A percentile compares a stretch with the other conserved stretches of the same genome.
Conservation (phyloP, 2,888 invertebrate species). For the Morpho deidamia region DNA sequence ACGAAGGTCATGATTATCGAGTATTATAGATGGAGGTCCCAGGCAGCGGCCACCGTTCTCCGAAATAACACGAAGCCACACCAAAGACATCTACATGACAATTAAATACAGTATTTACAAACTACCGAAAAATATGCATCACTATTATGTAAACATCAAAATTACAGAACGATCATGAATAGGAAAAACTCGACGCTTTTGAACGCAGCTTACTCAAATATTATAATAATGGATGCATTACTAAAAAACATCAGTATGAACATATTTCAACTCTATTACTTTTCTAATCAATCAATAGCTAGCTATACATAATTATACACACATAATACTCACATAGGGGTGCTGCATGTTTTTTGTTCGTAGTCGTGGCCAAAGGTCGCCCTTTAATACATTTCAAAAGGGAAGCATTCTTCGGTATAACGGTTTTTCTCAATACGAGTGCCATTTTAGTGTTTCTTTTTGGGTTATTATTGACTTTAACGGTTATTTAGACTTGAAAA, state of each 20-base stretch:
- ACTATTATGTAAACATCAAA: not conserved
- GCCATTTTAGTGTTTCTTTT: slow-evolving; percentile 47
- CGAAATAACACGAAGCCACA: slow-evolving; percentile 56
- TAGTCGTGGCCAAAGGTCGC: slow-evolving; percentile 43
- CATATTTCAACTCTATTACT: too few species aligned
- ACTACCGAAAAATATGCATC: not conserved
- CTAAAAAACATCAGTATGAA: too few species aligned
- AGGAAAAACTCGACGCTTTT: too few species aligned
- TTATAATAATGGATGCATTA: too few species aligned
- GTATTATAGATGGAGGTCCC: slow-evolving; percentile 64
- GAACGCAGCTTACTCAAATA: too few species aligned
- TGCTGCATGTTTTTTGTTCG: slow-evolving; percentile 42
- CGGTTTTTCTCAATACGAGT: slow-evolving; percentile 55
- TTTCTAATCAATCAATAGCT: too few species aligned
- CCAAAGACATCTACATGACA: slow-evolving; percentile 32
- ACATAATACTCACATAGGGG: slow-evolving; percentile 42
- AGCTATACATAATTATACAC: too few species aligned
- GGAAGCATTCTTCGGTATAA: slow-evolving; percentile 50
- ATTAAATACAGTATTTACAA: not conserved
- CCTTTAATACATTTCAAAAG: slow-evolving; percentile 57
- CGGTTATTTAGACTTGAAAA: slow-evolving; percentile 11
- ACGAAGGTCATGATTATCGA: slow-evolving; percentile 46
- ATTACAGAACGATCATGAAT: too few species aligned
- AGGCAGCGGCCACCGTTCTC: slow-evolving; percentile 61
- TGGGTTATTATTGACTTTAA: slow-evolving; percentile 15